A percentile compares a stretch with the other conserved stretches of the same genome.
Evolutionary conservation across 2,113 vertebrate genomes (phyloP).

Genomic region (Prunella fulvescens): DNA sequence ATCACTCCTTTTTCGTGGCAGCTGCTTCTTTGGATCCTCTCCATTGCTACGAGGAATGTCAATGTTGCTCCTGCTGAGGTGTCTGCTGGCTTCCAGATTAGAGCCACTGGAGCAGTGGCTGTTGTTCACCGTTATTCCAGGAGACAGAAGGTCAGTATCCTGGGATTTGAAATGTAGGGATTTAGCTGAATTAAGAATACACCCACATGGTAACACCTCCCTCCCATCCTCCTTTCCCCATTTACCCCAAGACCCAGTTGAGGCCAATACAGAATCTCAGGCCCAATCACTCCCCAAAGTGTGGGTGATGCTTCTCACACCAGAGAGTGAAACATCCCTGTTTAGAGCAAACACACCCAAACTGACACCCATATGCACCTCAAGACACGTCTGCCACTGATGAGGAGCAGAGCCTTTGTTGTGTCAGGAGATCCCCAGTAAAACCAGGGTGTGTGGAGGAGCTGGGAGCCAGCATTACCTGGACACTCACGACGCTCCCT

Average conservation of each 20-base stretch:
- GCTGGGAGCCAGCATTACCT: constrained; percentile 73
- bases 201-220: background rate
- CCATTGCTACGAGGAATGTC: constrained; percentile 84
- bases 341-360: background rate
- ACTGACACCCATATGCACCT: background rate
- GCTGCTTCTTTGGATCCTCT: constrained; percentile 85
- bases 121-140: constrained; percentile 81
- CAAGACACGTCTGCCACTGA: background rate
- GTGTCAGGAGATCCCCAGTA: background rate
- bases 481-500: constrained; percentile 86
- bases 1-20: constrained; percentile 90
- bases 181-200: background rate
- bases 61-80: constrained; percentile 93
- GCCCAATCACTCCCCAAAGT: background rate
- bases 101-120: constrained; percentile 79
- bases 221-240: background rate
- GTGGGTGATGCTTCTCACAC: background rate
- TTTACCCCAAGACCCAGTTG: background rate
- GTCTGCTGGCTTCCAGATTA: constrained; percentile 85
- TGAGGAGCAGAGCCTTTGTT: background rate
- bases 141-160: constrained; percentile 92
- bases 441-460: background rate
- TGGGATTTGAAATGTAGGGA: constrained; percentile 51
- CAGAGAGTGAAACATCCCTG: background rate
- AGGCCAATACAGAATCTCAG: background rate